These are phyloP conservation scores for Temnothorax unifasciatus DNA, from an alignment of 2,888 invertebrate genomes.

Conservation along the genomic window DNA sequence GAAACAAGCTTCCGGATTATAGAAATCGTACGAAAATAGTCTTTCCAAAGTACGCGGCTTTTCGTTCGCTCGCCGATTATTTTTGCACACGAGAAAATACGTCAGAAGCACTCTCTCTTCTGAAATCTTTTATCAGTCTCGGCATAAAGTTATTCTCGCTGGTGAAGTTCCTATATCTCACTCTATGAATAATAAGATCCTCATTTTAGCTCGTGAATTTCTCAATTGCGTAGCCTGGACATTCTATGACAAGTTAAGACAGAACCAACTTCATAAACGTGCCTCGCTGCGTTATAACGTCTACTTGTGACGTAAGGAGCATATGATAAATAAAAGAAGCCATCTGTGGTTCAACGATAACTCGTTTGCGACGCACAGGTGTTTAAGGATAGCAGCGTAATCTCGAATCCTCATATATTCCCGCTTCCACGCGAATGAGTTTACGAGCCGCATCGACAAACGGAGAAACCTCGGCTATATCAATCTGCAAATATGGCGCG, in stretches of 20 bases:
- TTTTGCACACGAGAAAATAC: not conserved
- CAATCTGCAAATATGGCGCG: constrained; percentile 11
- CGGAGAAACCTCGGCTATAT: constrained; percentile 6
- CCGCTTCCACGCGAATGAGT: not conserved
- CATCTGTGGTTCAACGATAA: not conserved
- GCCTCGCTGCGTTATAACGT: not conserved
- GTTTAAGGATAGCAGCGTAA: not conserved
- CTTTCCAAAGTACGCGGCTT: not conserved
- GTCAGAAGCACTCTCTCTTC: not conserved
- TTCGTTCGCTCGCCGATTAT: constrained; percentile 8
- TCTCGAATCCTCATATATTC: not conserved
- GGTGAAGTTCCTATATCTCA: constrained; percentile 8
- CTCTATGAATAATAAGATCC: constrained; percentile 27
- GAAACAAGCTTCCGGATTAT: not conserved
- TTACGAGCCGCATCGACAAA: not conserved
- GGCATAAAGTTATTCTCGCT: not conserved
- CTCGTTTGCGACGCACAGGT: not conserved
- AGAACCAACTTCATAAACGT: not conserved
- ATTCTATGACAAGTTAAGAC: not conserved
- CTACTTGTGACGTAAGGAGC: not conserved
- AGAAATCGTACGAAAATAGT: not conserved
- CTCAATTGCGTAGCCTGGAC: constrained; percentile 23
- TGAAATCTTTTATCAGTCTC: not conserved
- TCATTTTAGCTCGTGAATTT: constrained; percentile 38
- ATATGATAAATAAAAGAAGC: constrained; percentile 13